Percentiles rank a stretch among this genome's conserved stretches.
Evolutionary conservation across 2,888 invertebrate species (phyloP).

Genomic region (Folsomia manolachei): DNA sequence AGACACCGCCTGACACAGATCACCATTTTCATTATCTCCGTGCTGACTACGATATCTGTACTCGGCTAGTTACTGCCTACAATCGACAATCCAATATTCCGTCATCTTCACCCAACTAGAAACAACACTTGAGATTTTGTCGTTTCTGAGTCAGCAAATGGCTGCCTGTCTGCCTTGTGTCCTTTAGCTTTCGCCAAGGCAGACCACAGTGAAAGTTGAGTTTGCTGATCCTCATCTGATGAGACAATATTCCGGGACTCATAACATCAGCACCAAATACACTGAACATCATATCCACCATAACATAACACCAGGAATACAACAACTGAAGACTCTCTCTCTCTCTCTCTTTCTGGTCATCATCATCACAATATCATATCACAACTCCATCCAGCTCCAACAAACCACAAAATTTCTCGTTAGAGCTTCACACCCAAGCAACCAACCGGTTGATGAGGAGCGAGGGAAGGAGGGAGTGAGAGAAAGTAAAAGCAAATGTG

Average conservation of each 20-base stretch:
- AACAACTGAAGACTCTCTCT: background rate
- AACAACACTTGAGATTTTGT: background rate
- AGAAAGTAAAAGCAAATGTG: constrained; percentile 9
- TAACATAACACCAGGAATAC: background rate
- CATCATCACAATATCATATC: background rate
- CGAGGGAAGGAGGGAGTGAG: background rate
- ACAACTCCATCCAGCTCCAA: background rate
- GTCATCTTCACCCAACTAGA: background rate
- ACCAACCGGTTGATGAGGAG: background rate
- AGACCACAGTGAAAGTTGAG: background rate
- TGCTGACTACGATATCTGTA: too few relatives aligned
- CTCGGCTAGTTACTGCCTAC: too few relatives aligned
- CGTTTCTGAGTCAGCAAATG: background rate
- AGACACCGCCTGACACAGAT: background rate
- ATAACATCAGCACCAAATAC: background rate
- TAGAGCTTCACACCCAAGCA: background rate
- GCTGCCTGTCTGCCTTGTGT: background rate
- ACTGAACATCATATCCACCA: background rate
- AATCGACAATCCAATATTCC: background rate
- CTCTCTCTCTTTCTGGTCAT: background rate
- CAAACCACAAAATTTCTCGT: constrained; percentile 8
- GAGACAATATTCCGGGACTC: background rate
- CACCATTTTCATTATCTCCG: background rate
- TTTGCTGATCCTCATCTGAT: background rate
- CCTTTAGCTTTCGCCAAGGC: background rate